These are phyloP conservation scores for Butorides virescens DNA, from an alignment of 2,113 vertebrate genomes.

Conservation along the genomic window DNA sequence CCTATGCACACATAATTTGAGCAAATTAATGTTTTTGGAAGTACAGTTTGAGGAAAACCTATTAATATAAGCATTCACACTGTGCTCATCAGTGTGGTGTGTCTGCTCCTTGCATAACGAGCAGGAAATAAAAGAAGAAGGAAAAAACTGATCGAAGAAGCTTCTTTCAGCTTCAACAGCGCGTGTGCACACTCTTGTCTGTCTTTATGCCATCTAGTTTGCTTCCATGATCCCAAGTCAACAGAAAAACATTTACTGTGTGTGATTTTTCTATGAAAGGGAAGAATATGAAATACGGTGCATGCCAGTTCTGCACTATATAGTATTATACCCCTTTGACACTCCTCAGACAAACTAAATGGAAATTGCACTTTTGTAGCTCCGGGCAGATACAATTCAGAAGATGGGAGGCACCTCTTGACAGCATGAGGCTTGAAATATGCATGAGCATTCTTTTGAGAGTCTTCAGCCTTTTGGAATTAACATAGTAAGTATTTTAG, in stretches of 20 bases:
- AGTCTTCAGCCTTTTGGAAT: constrained; percentile 5
- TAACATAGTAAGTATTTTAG: background rate
- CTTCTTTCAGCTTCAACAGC: background rate
- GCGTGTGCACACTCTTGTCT: background rate
- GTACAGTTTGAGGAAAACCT: background rate
- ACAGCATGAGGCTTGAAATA: background rate
- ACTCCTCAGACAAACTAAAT: background rate
- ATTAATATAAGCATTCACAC: background rate
- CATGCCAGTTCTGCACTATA: background rate
- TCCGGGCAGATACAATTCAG: background rate
- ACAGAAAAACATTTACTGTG: background rate
- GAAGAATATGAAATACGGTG: background rate
- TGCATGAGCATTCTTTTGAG: constrained; percentile 5
- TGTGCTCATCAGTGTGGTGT: background rate
- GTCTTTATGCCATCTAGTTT: background rate
- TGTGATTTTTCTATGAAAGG: background rate
- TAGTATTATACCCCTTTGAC: background rate
- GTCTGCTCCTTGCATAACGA: background rate
- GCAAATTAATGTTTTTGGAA: background rate
- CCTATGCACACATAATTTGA: background rate
- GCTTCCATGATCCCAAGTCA: background rate
- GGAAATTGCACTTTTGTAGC: background rate
- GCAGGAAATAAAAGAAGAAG: background rate
- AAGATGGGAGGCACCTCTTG: background rate
- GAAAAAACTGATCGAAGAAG: background rate